Base-by-base conservation (phyloP, 2,797 vertebrate species). In the Betta splendens region DNA sequence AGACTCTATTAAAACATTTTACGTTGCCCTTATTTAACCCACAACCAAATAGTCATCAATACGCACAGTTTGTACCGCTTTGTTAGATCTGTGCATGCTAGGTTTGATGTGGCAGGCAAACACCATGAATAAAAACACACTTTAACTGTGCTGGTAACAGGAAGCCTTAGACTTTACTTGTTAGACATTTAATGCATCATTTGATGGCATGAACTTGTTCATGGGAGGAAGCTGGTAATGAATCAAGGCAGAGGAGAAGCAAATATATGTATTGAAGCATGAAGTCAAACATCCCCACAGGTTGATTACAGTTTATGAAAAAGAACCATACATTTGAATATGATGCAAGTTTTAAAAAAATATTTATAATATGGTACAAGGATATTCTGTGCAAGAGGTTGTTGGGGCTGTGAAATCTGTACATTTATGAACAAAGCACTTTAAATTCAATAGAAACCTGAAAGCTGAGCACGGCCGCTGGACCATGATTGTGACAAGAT, bases 311-410 rank as follows among this genome's bases (percentile, higher is more conserved):
- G 32, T 58, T 64, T 40, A 66, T 64, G 56, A 73, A 55, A 76
- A 68, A 71, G 37, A 73, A 47, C 4, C 56, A 77, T 58, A 85
- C 50, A 69, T 28, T 67, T 61, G 20, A 31, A 54, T 67, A 79
- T 72, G 53, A 84, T 86, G 80, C 75, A 61, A 82, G 88, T 93
- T 92, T 93, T 88, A 82, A 89, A 79, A 80, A 92, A 95, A 92
- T 97, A 98, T 98, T 96, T 98, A 95, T 96, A 97, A 94, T 96
- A 96, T 96, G 92, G 95, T 97, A 98, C 95, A 98, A 94, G 92
- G 92, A 94, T 95, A 94, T 92, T 96, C 77, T 98, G 96, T 98
- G 96, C 96, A 98, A 97, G 92, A 95, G 93, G 91, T 89, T 93
- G 90, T 81, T 92, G 92, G 93, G 92, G 70, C 92, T 93, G 89